Conservation (phyloP, 2,113 vertebrate species). For the Mobula birostris region DNA sequence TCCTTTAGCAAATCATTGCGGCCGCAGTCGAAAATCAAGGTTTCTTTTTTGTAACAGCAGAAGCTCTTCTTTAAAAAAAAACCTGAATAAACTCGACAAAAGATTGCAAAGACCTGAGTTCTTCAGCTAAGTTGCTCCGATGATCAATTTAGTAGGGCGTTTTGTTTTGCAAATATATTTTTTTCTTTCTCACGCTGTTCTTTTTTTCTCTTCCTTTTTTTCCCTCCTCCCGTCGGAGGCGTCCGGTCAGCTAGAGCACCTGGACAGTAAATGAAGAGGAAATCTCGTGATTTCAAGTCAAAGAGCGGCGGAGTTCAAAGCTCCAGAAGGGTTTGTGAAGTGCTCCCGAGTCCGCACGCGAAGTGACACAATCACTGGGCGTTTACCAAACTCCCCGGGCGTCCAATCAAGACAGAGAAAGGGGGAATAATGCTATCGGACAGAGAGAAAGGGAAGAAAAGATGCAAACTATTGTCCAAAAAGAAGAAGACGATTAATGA, state of each 20-base stretch:
- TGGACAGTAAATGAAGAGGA: constrained; percentile 72
- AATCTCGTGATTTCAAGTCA: constrained; percentile 70
- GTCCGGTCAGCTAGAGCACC: constrained; percentile 66
- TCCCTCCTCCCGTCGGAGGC: constrained; percentile 50
- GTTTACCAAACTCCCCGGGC: constrained; percentile 75
- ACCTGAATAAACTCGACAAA: neutral
- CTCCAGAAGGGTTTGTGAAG: constrained; percentile 60
- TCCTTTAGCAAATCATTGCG: constrained; percentile 21
- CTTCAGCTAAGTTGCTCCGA: constrained; percentile 7
- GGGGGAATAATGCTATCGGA: constrained; percentile 40
- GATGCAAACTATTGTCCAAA: constrained; percentile 24
- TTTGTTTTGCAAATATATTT: neutral
- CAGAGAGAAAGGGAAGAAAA: constrained; percentile 36
- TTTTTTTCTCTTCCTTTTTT: neutral
- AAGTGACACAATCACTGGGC: constrained; percentile 90
- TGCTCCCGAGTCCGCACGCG: constrained; percentile 61
- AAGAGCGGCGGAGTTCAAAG: constrained; percentile 86
- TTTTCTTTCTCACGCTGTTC: neutral
- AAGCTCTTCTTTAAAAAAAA: too few relatives aligned
- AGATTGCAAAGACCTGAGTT: neutral
- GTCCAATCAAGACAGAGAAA: constrained; percentile 79
- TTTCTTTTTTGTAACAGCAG: neutral
- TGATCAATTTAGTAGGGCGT: neutral
- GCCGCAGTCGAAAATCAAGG: neutral
- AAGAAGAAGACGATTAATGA: constrained; percentile 26